Percentiles rank a stretch among this genome's conserved stretches.
Evolutionary conservation across 2,797 vertebrate genomes (phyloP).

Genomic region (Hypotaenidia philippensis): DNA sequence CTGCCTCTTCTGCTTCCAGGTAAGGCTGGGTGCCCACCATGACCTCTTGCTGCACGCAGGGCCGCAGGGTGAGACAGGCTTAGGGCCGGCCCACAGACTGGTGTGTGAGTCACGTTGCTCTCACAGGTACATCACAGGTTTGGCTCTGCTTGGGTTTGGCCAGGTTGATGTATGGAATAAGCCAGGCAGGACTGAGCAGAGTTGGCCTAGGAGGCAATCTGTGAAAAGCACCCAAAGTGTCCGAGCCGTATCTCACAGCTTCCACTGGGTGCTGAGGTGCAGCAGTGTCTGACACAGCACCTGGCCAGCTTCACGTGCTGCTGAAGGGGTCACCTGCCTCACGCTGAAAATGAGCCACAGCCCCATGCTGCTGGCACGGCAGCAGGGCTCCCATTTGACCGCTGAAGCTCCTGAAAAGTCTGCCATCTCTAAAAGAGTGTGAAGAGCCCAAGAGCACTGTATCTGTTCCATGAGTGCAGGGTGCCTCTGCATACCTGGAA

Average conservation of each 20-base stretch:
- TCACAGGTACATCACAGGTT: rapidly evolving
- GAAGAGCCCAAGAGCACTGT: rapidly evolving
- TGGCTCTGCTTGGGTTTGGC: rapidly evolving
- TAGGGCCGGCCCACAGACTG: rapidly evolving
- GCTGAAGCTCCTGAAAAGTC: background rate
- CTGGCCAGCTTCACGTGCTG: rapidly evolving
- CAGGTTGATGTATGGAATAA: rapidly evolving
- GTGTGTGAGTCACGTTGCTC: rapidly evolving
- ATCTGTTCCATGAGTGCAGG: background rate
- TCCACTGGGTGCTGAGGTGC: rapidly evolving
- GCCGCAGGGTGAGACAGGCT: rapidly evolving
- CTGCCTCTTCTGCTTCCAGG: conserved; percentile 96
- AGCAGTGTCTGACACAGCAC: rapidly evolving
- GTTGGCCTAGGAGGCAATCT: rapidly evolving
- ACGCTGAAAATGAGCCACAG: rapidly evolving
- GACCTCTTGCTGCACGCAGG: too few relatives aligned
- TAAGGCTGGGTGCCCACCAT: background rate
- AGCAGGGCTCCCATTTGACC: rapidly evolving
- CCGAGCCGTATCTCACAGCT: rapidly evolving
- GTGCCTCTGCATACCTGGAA: background rate
- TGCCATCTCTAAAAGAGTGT: rapidly evolving
- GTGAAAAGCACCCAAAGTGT: rapidly evolving
- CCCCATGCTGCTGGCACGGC: rapidly evolving
- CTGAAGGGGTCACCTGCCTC: background rate
- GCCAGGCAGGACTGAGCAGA: rapidly evolving